A percentile compares a stretch with the other conserved stretches of the same genome.
phyloP scores from a whole-genome alignment of 2,797 vertebrate species.

The Clarias pachynema region DNA sequence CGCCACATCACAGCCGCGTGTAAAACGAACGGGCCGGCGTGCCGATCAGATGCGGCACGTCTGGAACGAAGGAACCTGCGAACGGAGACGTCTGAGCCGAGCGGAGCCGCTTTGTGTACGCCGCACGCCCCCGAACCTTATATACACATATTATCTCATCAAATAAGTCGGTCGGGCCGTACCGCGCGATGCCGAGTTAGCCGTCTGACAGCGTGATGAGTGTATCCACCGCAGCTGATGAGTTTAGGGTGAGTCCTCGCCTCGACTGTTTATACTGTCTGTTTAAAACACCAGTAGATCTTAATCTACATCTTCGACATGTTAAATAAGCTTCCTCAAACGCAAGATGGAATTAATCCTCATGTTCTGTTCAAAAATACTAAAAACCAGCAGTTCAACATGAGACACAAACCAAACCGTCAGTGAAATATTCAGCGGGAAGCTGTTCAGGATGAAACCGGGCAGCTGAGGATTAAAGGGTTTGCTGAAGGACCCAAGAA shows the following conservation, averaged over 20 bases:
- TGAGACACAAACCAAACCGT: not conserved
- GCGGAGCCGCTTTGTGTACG: conserved; percentile 48
- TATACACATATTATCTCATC: conserved; percentile 65
- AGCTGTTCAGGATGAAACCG: not conserved
- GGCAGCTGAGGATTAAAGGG: not conserved
- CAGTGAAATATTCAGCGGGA: not conserved
- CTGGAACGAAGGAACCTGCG: conserved; percentile 14
- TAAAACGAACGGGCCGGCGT: not conserved
- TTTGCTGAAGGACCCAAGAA: not conserved
- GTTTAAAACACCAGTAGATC: not conserved
- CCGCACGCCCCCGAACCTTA: conserved; percentile 56
- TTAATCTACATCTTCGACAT: not conserved
- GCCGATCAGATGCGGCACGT: not conserved
- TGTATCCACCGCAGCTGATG: conserved; percentile 69
- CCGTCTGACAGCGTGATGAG: conserved; percentile 61
- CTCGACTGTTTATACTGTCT: conserved; percentile 18
- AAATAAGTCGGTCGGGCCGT: conserved; percentile 56
- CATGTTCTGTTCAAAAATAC: not conserved
- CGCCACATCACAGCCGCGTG: conserved; percentile 66
- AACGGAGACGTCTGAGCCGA: not conserved
- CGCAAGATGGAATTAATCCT: not conserved
- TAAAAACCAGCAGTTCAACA: not conserved
- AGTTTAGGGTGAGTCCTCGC: conserved; percentile 61
- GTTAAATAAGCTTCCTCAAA: not conserved
- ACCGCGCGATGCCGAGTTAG: conserved; percentile 27